Conservation (phyloP, 2,888 invertebrate genomes). For the Caradrina kadenii region DNA sequence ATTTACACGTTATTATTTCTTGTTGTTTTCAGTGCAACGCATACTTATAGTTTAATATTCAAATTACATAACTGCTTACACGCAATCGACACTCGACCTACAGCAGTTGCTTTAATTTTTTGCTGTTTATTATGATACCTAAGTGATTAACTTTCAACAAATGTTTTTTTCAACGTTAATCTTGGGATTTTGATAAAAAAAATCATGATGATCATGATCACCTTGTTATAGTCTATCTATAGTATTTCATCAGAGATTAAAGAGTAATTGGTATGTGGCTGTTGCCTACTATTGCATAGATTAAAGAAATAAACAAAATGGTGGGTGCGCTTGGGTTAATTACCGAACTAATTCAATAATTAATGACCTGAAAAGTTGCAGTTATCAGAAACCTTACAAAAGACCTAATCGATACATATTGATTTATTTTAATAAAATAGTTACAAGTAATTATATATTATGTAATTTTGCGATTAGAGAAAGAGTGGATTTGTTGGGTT, state of each 20-base stretch:
- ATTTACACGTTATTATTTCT: conserved; percentile 6
- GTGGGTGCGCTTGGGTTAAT: too few species aligned
- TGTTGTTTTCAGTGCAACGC: conserved; percentile 13
- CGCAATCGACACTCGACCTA: conserved; percentile 48
- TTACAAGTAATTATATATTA: too few species aligned
- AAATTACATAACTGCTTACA: conserved; percentile 48
- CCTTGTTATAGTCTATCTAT: too few species aligned
- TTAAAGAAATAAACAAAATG: neutral
- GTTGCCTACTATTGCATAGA: neutral
- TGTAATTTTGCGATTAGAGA: too few species aligned
- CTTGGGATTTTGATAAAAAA: neutral
- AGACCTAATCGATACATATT: too few species aligned
- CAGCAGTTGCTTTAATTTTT: conserved; percentile 9
- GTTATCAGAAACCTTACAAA: too few species aligned
- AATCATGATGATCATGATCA: too few species aligned
- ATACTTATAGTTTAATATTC: conserved; percentile 40
- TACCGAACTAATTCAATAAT: too few species aligned
- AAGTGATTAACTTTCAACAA: conserved; percentile 33
- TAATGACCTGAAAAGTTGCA: neutral
- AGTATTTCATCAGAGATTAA: neutral
- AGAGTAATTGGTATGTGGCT: neutral
- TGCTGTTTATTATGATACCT: conserved; percentile 16
- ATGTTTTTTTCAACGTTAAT: conserved; percentile 8
- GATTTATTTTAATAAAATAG: too few species aligned
- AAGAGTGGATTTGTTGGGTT: too few species aligned